Conservation (phyloP, 2,113 vertebrate genomes). For the Lepisosteus oculatus region DNA sequence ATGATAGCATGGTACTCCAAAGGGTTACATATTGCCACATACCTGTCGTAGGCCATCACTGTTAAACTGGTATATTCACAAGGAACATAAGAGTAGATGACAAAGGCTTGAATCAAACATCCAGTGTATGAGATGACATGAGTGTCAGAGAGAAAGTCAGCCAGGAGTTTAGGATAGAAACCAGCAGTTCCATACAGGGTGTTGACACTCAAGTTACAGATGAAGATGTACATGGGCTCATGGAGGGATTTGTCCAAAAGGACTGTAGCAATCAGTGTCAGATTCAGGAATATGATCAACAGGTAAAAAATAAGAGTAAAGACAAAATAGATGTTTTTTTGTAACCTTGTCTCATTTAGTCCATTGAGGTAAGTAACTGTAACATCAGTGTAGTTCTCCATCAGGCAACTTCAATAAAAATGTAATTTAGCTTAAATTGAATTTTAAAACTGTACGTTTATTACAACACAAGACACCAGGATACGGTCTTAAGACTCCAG, state of each 20-base stretch:
- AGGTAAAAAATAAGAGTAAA: slow-evolving; percentile 11
- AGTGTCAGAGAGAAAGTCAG: slow-evolving; percentile 18
- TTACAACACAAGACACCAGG: no score
- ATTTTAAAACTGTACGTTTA: no score
- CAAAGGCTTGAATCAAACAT: slow-evolving; percentile 17
- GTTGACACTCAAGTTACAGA: slow-evolving; percentile 20
- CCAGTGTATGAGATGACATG: slow-evolving; percentile 16
- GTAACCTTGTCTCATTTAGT: slow-evolving; percentile 13
- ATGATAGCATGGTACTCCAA: neutral
- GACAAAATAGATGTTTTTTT: slow-evolving; percentile 20
- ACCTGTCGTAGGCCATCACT: slow-evolving; percentile 27
- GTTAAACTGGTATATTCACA: slow-evolving; percentile 13
- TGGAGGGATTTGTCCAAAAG: slow-evolving; percentile 12
- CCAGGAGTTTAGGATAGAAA: slow-evolving; percentile 19
- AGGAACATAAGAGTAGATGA: slow-evolving; percentile 15
- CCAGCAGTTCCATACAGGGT: slow-evolving; percentile 1
- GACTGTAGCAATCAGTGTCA: slow-evolving; percentile 1
- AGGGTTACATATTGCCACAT: neutral
- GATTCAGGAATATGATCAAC: slow-evolving; percentile 4
- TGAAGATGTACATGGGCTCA: slow-evolving; percentile 22
- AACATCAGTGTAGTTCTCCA: slow-evolving; percentile 2
- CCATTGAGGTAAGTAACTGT: neutral
- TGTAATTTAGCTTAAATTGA: no score
- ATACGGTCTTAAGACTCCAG: no score
- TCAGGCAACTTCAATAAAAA: neutral